Evolutionary conservation across 2,113 vertebrate genomes (phyloP), one percentile per base, ranked within the genome.

Genomic region (Zapornia atra): DNA sequence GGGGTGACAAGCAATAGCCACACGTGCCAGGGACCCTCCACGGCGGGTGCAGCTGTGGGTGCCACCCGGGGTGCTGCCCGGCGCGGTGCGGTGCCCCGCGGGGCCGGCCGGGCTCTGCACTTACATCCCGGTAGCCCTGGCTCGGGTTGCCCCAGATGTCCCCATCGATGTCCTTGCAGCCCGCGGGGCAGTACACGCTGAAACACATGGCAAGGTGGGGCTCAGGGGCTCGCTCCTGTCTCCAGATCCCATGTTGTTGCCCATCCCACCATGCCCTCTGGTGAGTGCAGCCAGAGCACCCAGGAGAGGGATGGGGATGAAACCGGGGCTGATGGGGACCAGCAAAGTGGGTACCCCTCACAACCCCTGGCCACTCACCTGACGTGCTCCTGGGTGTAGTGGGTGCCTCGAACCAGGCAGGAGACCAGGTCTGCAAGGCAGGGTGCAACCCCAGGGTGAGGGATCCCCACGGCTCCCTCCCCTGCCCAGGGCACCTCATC

Each of bases 51-150:
- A 78, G 38, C 72, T 31, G 2, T 22, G 36, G 75, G 46, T 78
- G 59, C 24, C 26, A 18, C 34, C 69, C 38, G 6, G 53, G 68
- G 68, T 63, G 82, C 54, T 2, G 4, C 31, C 22, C 29, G 3
- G 2, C 1, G 1, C 12, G 11, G 46, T 4, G 2, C 1, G 34
- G 31, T 12, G 36, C 33, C 56, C 46, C 3, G 0, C 0, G 3
- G 68, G 16, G 26, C 2, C 2, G 46, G 61, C 34, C 0, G 1
- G 31, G 70, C 15, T 78, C 61, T 44, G 40, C 40, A 97, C 99
- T 98, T 97, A 99, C 99, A 5, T 99, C 98, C 96, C 99, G 98
- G 97, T 99, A 99, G 82, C 99, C 99, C 50, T 98, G 98, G 15
- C 95, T 98, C 0, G 92, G 96, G 94, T 98, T 98, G 78, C 99